Evolutionary conservation across 2,888 invertebrate species (phyloP).

Genomic region (Mechanitis mazaeus): DNA sequence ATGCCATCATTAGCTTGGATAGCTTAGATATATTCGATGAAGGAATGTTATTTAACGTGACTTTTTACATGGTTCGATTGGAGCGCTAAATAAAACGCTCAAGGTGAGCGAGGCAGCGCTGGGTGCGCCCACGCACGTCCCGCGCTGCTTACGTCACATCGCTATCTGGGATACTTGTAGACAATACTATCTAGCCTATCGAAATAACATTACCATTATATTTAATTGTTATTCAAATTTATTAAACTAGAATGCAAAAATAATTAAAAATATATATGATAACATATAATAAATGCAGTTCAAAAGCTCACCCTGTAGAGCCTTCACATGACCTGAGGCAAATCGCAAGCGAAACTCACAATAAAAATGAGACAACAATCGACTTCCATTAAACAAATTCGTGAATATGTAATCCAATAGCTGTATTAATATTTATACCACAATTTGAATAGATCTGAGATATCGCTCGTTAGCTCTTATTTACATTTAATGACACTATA

Average conservation of each 20-base stretch:
- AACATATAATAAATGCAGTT: slow-evolving; percentile 9
- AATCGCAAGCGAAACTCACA: slow-evolving; percentile 47
- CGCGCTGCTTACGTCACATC: slow-evolving; percentile 45
- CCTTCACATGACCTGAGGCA: slow-evolving; percentile 56
- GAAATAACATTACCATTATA: slow-evolving; percentile 54
- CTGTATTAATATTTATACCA: slow-evolving; percentile 69
- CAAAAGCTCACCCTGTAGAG: slow-evolving; percentile 47
- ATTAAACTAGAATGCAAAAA: background rate
- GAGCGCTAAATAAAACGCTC: slow-evolving; percentile 54
- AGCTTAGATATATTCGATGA: slow-evolving; percentile 1
- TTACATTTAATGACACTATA: slow-evolving; percentile 25
- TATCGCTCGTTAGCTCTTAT: slow-evolving; percentile 40
- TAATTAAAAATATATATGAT: background rate
- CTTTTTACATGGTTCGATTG: slow-evolving; percentile 49
- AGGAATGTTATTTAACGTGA: slow-evolving; percentile 36
- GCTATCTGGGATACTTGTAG: slow-evolving; percentile 39
- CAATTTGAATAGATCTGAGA: slow-evolving; percentile 70
- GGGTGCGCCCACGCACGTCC: slow-evolving; percentile 62
- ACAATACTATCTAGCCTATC: slow-evolving; percentile 43
- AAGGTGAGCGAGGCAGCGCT: slow-evolving; percentile 61
- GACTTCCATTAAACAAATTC: slow-evolving; percentile 65
- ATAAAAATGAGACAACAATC: slow-evolving; percentile 64
- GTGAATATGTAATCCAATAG: slow-evolving; percentile 63
- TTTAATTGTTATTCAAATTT: slow-evolving; percentile 37
- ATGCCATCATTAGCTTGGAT: background rate